These are phyloP conservation scores for Oreochromis mossambicus DNA, from an alignment of 2,797 vertebrate species.

Conservation along the genomic window DNA sequence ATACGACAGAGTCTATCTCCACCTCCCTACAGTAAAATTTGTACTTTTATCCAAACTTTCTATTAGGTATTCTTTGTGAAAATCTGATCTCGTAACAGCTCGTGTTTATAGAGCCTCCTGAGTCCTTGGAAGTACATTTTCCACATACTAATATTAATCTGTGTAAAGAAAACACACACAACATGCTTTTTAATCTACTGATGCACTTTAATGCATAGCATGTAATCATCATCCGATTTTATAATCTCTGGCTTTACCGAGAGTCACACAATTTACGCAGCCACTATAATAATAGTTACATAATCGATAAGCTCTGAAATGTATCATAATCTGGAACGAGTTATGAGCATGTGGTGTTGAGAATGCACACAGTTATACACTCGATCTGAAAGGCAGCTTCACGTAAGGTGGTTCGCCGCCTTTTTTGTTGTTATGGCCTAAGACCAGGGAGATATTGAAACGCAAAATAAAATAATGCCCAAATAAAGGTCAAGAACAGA, in stretches of 20 bases:
- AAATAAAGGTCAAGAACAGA: background rate
- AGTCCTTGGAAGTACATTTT: background rate
- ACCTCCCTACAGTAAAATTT: background rate
- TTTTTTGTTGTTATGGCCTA: background rate
- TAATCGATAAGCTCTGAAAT: slow-evolving; percentile 23
- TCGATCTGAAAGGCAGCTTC: background rate
- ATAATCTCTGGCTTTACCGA: slow-evolving; percentile 1
- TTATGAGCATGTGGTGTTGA: background rate
- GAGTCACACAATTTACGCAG: background rate
- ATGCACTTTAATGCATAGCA: background rate
- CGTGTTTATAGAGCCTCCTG: background rate
- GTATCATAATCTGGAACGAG: background rate
- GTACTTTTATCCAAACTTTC: background rate
- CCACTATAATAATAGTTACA: slow-evolving; percentile 6
- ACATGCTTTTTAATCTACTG: background rate
- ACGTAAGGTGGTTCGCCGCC: background rate
- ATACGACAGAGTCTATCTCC: background rate
- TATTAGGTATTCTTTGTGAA: background rate
- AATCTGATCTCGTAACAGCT: background rate
- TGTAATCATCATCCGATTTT: background rate
- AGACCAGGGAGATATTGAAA: background rate
- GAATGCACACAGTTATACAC: background rate
- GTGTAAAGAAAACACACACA: background rate
- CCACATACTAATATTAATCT: background rate
- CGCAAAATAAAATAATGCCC: background rate